phyloP scores from a whole-genome alignment of 2,888 invertebrate species.

The Hyposoter didymator region DNA sequence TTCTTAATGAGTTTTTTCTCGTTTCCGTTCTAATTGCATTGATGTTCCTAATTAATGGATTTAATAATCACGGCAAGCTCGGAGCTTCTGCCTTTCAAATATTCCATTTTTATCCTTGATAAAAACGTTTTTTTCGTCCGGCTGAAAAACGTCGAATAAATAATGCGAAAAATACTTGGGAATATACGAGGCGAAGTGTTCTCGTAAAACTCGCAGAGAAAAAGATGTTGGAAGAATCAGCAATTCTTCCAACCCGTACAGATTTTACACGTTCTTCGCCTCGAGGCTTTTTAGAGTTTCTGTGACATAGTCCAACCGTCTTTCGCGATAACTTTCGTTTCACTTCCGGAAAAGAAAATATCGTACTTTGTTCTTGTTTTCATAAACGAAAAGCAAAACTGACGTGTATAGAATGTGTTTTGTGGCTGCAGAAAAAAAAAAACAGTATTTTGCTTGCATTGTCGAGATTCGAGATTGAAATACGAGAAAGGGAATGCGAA shows the following conservation, averaged over 20 bases:
- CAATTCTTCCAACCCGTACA: slow-evolving; percentile 3
- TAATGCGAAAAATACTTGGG: not conserved
- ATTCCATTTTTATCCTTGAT: not conserved
- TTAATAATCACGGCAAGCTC: slow-evolving; percentile 13
- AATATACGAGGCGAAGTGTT: not conserved
- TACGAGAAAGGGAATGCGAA: slow-evolving; percentile 42
- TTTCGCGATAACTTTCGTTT: slow-evolving; percentile 11
- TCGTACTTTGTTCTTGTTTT: slow-evolving; percentile 24
- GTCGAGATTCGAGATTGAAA: slow-evolving; percentile 43
- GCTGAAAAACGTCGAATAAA: not conserved
- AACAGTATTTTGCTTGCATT: not conserved
- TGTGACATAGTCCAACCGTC: slow-evolving; percentile 25
- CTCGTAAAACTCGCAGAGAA: not conserved
- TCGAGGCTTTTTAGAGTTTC: slow-evolving; percentile 46
- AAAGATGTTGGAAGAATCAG: slow-evolving; percentile 7
- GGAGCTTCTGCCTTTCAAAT: not conserved
- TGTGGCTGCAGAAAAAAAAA: slow-evolving; percentile 33
- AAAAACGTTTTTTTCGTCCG: not conserved
- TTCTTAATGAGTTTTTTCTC: not conserved
- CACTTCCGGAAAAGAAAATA: slow-evolving; percentile 36
- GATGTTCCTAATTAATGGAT: slow-evolving; percentile 2
- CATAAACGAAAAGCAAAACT: slow-evolving; percentile 12
- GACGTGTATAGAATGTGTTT: slow-evolving; percentile 6
- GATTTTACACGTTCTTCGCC: slow-evolving; percentile 39
- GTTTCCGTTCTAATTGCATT: not conserved